Conservation (phyloP, 2,113 vertebrate species). For the Drymodes brunneopygia region DNA sequence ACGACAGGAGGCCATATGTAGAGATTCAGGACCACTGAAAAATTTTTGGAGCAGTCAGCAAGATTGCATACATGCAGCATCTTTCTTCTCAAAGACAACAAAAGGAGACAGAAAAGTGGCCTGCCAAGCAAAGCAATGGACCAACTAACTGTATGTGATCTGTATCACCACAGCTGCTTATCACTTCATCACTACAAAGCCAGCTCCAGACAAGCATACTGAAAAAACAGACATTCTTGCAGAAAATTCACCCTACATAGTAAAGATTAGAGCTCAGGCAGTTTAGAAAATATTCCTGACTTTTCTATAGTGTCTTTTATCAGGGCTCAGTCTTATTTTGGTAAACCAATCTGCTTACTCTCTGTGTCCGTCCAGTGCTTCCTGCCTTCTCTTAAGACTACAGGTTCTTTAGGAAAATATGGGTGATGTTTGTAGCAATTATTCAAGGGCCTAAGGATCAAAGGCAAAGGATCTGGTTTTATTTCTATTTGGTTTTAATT, state of each 20-base stretch:
- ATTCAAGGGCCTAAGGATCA: not conserved
- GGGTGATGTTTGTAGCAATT: not conserved
- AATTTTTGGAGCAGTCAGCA: not conserved
- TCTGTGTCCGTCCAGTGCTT: not conserved
- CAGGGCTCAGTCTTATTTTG: not conserved
- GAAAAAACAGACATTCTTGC: not conserved
- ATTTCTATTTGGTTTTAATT: slow-evolving; percentile 2
- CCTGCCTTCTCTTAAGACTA: not conserved
- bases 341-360: not conserved
- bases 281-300: not conserved
- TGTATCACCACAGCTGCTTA: not conserved
- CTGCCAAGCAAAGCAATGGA: not conserved
- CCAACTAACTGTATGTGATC: not conserved
- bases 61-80: not conserved
- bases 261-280: not conserved
- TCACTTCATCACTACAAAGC: not conserved
- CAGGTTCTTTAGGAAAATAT: not conserved
- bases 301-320: not conserved
- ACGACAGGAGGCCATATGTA: not conserved
- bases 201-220: not conserved
- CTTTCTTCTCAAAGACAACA: not conserved
- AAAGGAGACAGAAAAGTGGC: not conserved
- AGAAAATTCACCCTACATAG: not conserved
- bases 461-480: not conserved
- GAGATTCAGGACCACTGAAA: not conserved